These are phyloP conservation scores for Rhadinocentrus ornatus DNA, from an alignment of 2,797 vertebrate species.

Conservation along the genomic window DNA sequence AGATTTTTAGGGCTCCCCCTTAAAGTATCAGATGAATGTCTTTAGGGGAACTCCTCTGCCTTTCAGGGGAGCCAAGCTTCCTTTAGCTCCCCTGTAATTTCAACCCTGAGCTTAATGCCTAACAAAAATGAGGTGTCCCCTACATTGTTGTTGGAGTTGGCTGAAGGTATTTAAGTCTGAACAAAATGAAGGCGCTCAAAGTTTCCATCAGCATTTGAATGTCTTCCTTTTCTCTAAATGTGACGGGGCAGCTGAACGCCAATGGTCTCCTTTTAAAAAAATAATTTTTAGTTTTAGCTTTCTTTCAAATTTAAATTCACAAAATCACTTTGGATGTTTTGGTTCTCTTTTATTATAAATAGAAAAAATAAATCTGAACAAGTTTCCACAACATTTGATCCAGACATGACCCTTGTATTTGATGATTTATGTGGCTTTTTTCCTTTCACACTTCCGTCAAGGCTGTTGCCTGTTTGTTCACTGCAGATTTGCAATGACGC, in stretches of 20 bases:
- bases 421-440: conserved; percentile 55
- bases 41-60: too few species aligned
- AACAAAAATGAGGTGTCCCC: too few species aligned
- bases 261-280: background rate
- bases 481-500: conserved; percentile 65
- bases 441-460: conserved; percentile 50
- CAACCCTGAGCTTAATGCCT: too few species aligned
- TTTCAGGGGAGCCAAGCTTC: too few species aligned
- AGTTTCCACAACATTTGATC: conserved; percentile 5
- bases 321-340: background rate
- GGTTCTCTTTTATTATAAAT: background rate
- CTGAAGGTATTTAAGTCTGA: background rate
- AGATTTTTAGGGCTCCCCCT: too few species aligned
- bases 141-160: background rate
- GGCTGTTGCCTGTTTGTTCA: conserved; percentile 70
- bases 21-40: too few species aligned
- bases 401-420: conserved; percentile 23
- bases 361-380: background rate
- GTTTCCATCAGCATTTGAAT: background rate
- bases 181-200: conserved; percentile 4
- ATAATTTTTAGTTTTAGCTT: background rate
- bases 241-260: background rate
- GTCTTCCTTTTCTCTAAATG: background rate
- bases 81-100: too few species aligned
- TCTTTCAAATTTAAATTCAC: background rate